Conservation (phyloP, 2,797 vertebrate genomes). For the Phoxinus dragarum region DNA sequence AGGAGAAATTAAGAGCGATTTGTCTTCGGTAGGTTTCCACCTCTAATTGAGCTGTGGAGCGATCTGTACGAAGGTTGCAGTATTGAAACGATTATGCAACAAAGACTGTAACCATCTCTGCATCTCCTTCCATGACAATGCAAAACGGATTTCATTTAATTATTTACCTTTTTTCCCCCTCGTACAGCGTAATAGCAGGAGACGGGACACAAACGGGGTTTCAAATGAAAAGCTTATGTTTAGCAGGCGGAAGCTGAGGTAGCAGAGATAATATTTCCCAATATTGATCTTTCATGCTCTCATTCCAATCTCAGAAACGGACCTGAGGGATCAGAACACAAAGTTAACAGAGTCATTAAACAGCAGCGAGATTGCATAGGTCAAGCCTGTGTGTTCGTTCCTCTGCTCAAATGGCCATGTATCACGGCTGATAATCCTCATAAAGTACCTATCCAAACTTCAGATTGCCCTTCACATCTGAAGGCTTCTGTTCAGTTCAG, state of each 20-base stretch:
- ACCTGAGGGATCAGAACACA: constrained; percentile 66
- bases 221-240: constrained; percentile 55
- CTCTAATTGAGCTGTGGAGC: constrained; percentile 17
- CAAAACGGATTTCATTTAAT: not conserved
- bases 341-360: constrained; percentile 71
- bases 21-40: not conserved
- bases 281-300: constrained; percentile 71
- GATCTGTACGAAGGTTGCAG: not conserved
- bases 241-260: constrained; percentile 42
- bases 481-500: constrained; percentile 29
- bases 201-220: not conserved
- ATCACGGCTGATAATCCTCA: constrained; percentile 46
- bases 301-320: constrained; percentile 61
- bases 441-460: constrained; percentile 32
- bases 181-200: not conserved
- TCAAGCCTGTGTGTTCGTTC: constrained; percentile 40
- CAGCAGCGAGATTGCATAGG: constrained; percentile 32
- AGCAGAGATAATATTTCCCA: constrained; percentile 51
- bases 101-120: not conserved
- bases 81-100: not conserved
- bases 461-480: constrained; percentile 46
- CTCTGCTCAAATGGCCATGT: not conserved
- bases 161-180: constrained; percentile 1
- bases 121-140: not conserved
- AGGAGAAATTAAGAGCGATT: constrained; percentile 30